phyloP scores from a whole-genome alignment of 2,797 vertebrate genomes.

The Poecile montanus region DNA sequence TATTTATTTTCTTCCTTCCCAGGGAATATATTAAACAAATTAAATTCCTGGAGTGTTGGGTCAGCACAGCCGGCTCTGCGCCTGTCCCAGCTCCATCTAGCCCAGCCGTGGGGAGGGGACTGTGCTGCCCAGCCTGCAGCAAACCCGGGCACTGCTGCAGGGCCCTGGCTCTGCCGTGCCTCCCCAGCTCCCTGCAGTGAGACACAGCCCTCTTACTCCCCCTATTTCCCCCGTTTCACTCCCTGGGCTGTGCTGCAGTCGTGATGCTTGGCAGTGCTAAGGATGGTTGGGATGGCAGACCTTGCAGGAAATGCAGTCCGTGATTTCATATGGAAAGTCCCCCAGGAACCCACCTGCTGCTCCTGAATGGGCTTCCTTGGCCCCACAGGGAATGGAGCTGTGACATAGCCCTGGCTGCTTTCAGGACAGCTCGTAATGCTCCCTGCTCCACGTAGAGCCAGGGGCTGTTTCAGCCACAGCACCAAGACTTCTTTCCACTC shows the following conservation, averaged over 20 bases:
- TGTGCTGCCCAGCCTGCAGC: neutral
- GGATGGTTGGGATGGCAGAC: neutral
- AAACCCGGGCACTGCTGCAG: neutral
- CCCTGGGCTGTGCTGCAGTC: neutral
- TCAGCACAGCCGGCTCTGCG: neutral
- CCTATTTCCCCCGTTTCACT: neutral
- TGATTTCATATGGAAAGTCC: rapidly evolving
- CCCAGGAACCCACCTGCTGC: neutral
- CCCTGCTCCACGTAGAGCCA: neutral
- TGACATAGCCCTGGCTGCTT: neutral
- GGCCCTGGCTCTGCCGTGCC: rapidly evolving
- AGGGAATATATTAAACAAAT: conserved; percentile 73
- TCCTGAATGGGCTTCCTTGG: neutral
- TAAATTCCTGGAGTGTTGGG: conserved; percentile 69
- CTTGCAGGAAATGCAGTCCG: neutral
- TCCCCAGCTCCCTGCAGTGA: neutral
- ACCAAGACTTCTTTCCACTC: neutral
- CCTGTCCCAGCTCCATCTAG: neutral
- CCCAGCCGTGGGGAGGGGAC: neutral
- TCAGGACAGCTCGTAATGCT: rapidly evolving
- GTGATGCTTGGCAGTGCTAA: rapidly evolving
- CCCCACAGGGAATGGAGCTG: neutral
- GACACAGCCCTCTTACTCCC: neutral
- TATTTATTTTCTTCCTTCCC: conserved; percentile 69
- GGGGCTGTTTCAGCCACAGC: neutral